Percentiles rank a stretch among this genome's conserved stretches.
These are phyloP conservation scores for Aelia acuminata DNA, from an alignment of 2,888 invertebrate species.

Conservation along the genomic window DNA sequence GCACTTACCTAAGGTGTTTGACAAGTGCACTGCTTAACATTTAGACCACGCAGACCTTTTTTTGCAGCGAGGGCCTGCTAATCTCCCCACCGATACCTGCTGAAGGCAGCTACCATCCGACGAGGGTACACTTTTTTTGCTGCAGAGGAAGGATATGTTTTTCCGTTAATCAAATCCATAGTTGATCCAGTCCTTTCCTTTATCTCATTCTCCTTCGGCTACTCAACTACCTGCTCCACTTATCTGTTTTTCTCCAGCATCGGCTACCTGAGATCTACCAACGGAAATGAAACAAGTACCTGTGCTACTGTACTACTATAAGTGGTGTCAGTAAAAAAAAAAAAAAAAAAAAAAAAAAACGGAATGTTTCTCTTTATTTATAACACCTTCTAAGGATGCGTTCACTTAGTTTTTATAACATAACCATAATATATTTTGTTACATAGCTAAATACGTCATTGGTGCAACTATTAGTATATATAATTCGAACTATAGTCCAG, in stretches of 20 bases:
- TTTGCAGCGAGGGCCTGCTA: not conserved
- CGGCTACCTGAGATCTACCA: constrained; percentile 15
- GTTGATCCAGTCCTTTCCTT: not conserved
- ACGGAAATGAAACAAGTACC: constrained; percentile 44
- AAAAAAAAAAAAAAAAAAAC: not conserved
- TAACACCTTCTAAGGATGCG: not conserved
- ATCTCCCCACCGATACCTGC: constrained; percentile 1
- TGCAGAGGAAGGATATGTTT: constrained; percentile 47
- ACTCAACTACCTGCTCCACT: constrained; percentile 24
- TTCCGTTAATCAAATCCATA: constrained; percentile 54
- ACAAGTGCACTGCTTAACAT: constrained; percentile 44
- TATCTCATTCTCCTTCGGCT: not conserved
- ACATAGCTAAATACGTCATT: too few relatives aligned
- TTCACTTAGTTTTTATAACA: not conserved
- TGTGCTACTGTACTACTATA: not conserved
- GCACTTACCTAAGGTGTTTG: not conserved
- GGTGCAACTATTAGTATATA: too few relatives aligned
- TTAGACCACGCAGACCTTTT: not conserved
- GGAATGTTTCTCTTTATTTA: not conserved
- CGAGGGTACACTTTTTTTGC: not conserved
- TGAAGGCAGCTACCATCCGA: not conserved
- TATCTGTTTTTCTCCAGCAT: not conserved
- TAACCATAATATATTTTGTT: not conserved
- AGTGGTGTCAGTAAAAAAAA: constrained; percentile 6
- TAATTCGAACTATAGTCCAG: too few relatives aligned